phyloP scores from a whole-genome alignment of 2,113 vertebrate species.

The Semnornis frantzii region DNA sequence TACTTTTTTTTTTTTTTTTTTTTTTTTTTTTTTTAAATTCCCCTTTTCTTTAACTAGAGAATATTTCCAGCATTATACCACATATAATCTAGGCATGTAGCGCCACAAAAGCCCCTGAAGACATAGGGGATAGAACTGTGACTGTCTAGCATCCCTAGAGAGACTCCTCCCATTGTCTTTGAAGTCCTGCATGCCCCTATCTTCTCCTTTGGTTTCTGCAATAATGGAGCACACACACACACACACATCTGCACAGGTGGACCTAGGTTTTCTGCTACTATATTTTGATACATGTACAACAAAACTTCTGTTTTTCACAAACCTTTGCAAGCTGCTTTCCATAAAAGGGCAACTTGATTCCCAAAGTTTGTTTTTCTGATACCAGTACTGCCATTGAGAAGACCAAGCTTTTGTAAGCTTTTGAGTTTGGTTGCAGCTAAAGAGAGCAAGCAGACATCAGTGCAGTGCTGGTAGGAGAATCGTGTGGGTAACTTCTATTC shows the following conservation, averaged over 20 bases:
- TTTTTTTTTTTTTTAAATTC: background rate
- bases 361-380: background rate
- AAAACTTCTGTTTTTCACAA: background rate
- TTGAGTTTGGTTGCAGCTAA: background rate
- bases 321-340: background rate
- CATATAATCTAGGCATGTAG: background rate
- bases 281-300: background rate
- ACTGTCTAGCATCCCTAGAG: background rate
- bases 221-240: background rate
- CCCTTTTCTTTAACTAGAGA: background rate
- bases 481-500: background rate
- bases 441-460: background rate
- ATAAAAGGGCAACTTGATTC: background rate
- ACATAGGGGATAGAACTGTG: background rate
- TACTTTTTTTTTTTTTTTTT: background rate
- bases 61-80: background rate
- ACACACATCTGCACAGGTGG: background rate
- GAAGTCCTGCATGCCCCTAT: background rate
- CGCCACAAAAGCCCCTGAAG: background rate
- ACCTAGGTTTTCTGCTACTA: background rate
- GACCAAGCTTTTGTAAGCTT: background rate
- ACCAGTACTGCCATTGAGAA: background rate
- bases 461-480: background rate
- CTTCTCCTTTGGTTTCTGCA: background rate
- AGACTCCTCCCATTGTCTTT: background rate